phyloP scores from a whole-genome alignment of 2,888 invertebrate species.

The Spodoptera littoralis region DNA sequence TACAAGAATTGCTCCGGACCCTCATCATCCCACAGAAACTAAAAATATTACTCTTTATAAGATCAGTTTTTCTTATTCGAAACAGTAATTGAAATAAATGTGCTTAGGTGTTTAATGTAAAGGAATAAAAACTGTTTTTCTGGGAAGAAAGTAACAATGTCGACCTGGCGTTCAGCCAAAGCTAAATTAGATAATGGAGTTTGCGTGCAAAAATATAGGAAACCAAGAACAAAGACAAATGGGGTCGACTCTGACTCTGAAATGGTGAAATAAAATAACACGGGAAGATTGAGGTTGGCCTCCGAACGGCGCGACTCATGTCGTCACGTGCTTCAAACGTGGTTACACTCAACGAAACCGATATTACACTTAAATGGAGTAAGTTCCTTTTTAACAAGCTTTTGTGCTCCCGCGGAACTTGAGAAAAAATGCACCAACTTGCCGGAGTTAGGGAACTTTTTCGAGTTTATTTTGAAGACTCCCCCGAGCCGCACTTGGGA shows the following conservation, averaged over 20 bases:
- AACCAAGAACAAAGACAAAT: conserved; percentile 89
- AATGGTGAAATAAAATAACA: conserved; percentile 86
- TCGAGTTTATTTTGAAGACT: conserved; percentile 54
- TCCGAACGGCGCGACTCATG: conserved; percentile 60
- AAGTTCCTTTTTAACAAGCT: conserved; percentile 57
- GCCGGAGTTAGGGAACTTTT: conserved; percentile 48
- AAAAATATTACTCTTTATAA: conserved; percentile 54
- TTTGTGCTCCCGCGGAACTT: conserved; percentile 44
- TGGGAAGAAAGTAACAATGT: conserved; percentile 83
- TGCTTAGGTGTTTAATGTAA: conserved; percentile 81
- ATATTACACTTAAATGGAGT: conserved; percentile 61
- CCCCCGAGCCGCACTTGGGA: conserved; percentile 44
- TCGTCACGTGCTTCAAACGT: conserved; percentile 69
- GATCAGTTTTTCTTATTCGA: conserved; percentile 66
- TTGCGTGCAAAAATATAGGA: conserved; percentile 89
- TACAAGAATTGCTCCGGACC: conserved; percentile 17
- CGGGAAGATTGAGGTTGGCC: conserved; percentile 77
- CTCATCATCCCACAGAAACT: conserved; percentile 31
- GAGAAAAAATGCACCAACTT: conserved; percentile 57
- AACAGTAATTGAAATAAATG: conserved; percentile 81
- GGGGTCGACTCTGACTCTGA: conserved; percentile 84
- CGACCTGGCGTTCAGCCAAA: conserved; percentile 88
- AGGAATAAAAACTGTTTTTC: conserved; percentile 84
- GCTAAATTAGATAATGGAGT: conserved; percentile 89
- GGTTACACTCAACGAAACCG: conserved; percentile 62